These are phyloP conservation scores for Brachionus koreanus DNA, from an alignment of 1,140 invertebrate genomes.

Conservation along the genomic window DNA sequence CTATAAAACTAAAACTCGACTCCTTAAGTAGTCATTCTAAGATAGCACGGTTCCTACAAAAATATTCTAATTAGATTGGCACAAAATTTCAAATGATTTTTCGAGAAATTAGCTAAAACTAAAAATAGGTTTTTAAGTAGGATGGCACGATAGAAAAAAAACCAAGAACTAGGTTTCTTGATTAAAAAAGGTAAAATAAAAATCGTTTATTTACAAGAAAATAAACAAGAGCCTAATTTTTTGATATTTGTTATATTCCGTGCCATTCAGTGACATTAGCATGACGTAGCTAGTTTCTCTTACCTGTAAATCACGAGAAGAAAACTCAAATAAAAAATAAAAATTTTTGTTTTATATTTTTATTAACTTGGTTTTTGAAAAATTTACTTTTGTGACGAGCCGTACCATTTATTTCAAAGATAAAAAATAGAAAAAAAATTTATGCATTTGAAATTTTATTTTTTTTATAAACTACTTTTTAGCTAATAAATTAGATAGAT, in stretches of 20 bases:
- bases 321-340: background rate
- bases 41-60: background rate
- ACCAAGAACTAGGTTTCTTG: background rate
- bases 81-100: background rate
- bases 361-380: background rate
- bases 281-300: background rate
- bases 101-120: background rate
- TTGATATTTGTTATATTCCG: background rate
- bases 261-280: background rate
- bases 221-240: background rate
- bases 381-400: background rate
- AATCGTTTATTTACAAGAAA: background rate
- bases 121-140: slow-evolving; percentile 9
- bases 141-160: background rate
- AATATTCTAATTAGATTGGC: background rate
- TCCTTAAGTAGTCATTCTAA: background rate
- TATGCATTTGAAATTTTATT: too few relatives aligned
- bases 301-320: background rate
- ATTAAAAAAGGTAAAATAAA: background rate
- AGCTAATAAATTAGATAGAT: too few relatives aligned
- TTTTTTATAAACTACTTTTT: too few relatives aligned
- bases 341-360: slow-evolving; percentile 12
- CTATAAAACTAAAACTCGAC: background rate
- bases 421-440: background rate
- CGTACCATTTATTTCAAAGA: background rate